These are phyloP conservation scores for Dioctria rufipes DNA, from an alignment of 2,888 invertebrate genomes.

Conservation along the genomic window DNA sequence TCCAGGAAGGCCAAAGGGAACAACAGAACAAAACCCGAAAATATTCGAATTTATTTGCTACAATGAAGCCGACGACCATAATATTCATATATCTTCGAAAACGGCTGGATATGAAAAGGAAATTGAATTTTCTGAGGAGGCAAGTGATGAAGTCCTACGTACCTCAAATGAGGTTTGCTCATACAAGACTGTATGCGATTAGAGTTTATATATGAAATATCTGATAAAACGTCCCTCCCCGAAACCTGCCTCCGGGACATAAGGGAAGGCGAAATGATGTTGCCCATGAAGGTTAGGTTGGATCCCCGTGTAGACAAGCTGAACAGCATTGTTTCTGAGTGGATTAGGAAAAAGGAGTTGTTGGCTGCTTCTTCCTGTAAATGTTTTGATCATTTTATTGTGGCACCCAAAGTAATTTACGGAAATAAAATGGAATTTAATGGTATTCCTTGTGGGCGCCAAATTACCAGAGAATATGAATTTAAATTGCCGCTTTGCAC, in stretches of 20 bases:
- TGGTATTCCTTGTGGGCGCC: constrained; percentile 29
- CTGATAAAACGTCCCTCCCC: constrained; percentile 32
- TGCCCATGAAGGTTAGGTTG: constrained; percentile 33
- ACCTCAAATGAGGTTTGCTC: constrained; percentile 39
- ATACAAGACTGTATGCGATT: constrained; percentile 30
- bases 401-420: constrained; percentile 24
- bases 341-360: constrained; percentile 31
- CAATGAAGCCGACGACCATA: constrained; percentile 45
- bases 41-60: constrained; percentile 44
- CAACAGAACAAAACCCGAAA: constrained; percentile 40
- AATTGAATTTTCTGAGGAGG: constrained; percentile 44
- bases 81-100: constrained; percentile 37
- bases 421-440: constrained; percentile 30
- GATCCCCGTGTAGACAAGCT: neutral
- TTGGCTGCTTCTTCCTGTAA: constrained; percentile 17
- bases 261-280: neutral
- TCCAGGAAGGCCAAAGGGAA: neutral
- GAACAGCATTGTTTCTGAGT: constrained; percentile 25
- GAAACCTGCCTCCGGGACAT: constrained; percentile 12
- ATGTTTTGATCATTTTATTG: constrained; percentile 39
- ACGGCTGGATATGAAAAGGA: constrained; percentile 41
- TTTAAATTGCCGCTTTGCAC: constrained; percentile 39
- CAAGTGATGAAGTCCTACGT: constrained; percentile 43
- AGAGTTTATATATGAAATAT: constrained; percentile 45
- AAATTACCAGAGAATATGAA: constrained; percentile 31